A percentile compares a stretch with the other conserved stretches of the same genome.
These are phyloP conservation scores for Loripinus fragilis DNA, from an alignment of 2,888 invertebrate species.

Conservation along the genomic window DNA sequence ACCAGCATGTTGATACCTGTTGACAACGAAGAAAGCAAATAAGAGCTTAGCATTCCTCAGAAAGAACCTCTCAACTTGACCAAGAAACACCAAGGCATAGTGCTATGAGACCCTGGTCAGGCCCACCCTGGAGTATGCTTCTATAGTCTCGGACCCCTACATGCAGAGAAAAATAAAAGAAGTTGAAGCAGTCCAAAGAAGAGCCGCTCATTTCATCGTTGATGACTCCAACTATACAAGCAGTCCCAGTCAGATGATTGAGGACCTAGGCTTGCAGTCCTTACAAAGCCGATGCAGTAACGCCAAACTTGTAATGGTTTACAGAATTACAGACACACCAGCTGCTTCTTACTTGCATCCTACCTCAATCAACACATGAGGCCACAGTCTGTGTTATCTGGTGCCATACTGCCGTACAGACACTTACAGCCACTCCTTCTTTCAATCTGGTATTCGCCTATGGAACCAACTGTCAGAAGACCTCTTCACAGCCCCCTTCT, in stretches of 20 bases:
- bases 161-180: too few relatives aligned
- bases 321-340: not conserved
- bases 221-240: not conserved
- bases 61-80: too few relatives aligned
- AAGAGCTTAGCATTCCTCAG: too few relatives aligned
- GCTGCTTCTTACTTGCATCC: not conserved
- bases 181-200: too few relatives aligned
- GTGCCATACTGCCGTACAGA: not conserved
- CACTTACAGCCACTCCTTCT: conserved; percentile 5
- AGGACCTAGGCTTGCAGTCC: not conserved
- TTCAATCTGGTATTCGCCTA: not conserved
- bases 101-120: too few relatives aligned
- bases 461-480: conserved; percentile 14
- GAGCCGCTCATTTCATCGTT: too few relatives aligned
- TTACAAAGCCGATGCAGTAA: not conserved
- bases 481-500: conserved; percentile 8
- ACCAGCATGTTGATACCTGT: too few relatives aligned
- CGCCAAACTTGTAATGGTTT: not conserved
- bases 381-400: not conserved
- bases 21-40: too few relatives aligned
- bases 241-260: not conserved
- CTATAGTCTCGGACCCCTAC: too few relatives aligned
- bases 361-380: not conserved
- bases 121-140: too few relatives aligned
- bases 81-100: too few relatives aligned